Base-by-base conservation (phyloP, 2,797 vertebrate genomes). In the Clarias fuscus region DNA sequence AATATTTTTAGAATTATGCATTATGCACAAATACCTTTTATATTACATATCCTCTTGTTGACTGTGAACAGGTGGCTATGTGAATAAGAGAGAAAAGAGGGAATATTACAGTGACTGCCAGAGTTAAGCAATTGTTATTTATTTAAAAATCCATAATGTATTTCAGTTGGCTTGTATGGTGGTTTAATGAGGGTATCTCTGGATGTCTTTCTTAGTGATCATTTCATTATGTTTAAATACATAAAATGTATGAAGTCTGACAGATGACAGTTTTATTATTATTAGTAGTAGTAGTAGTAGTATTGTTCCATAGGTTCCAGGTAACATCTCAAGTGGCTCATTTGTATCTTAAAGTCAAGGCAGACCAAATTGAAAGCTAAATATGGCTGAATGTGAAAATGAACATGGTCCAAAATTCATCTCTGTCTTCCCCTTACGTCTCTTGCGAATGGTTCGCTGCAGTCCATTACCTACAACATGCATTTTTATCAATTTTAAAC, bases 401-500 rank as follows among this genome's bases (percentile, higher is more conserved):
- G 10, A 56, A 33, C 59, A 59, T 22, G 22, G 8, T 37, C 64
- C 7, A 64, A 27, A 83, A 61, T 2, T 22, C 62, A 88, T 70
- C 43, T 62, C 59, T 71, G 75, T 79, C 77, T 89, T 24, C 40
- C 75, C 82, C 81, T 7, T 67, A 33, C 82, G 72, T 43, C 84
- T 53, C 68, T n/a, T 43, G 48, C 48, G 80, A 85, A 77, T 85
- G 40, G 78, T 79, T 73, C 62, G 18, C 70, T 82, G 7, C 59
- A 76, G 83, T 85, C 77, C 43, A 59, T 81, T 88, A 62, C 73
- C 64, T 83, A 72, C 85, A 86, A 53, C 79, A 81, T 81, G 79
- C 56, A 78, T 88, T 84, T 85, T 79, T 87, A 90, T 90, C 79
- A 67, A 89, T 88, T 83, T 83, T 71, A 87, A 88, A 90, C 88